Conservation (phyloP, 2,797 vertebrate genomes). For the Pogonophryne albipinna region DNA sequence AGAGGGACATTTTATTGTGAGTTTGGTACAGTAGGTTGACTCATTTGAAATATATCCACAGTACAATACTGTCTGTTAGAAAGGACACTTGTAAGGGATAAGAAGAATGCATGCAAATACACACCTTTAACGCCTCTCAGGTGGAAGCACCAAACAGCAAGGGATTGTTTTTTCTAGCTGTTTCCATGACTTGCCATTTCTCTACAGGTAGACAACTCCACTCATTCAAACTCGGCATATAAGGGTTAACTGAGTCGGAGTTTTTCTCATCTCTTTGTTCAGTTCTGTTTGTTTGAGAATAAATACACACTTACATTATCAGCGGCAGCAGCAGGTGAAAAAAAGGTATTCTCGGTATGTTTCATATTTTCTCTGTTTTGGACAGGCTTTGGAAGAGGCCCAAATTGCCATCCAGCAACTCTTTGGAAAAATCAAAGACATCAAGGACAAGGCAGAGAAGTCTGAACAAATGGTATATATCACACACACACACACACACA, state of each 20-base stretch:
- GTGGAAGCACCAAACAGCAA: not conserved
- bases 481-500: slow-evolving; percentile 4
- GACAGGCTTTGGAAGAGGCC: slow-evolving; percentile 96
- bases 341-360: slow-evolving; percentile 22
- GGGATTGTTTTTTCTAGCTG: not conserved
- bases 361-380: slow-evolving; percentile 44
- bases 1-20: not conserved
- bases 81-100: not conserved
- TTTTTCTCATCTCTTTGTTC: slow-evolving; percentile 1
- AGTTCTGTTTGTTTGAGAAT: not conserved
- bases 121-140: not conserved
- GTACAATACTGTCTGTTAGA: not conserved
- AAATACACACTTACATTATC: not conserved
- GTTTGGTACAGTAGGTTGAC: not conserved
- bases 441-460: slow-evolving; percentile 99
- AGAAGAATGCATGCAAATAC: not conserved
- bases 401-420: slow-evolving; percentile 98
- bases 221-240: not conserved
- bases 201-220: not conserved
- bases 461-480: slow-evolving; percentile 99
- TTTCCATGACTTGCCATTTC: not conserved
- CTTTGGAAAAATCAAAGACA: slow-evolving; percentile 99
- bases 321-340: not conserved
- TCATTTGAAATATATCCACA: not conserved
- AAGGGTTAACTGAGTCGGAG: not conserved